Conservation (phyloP, 1,140 invertebrate genomes). For the Globodera ellingtonae region DNA sequence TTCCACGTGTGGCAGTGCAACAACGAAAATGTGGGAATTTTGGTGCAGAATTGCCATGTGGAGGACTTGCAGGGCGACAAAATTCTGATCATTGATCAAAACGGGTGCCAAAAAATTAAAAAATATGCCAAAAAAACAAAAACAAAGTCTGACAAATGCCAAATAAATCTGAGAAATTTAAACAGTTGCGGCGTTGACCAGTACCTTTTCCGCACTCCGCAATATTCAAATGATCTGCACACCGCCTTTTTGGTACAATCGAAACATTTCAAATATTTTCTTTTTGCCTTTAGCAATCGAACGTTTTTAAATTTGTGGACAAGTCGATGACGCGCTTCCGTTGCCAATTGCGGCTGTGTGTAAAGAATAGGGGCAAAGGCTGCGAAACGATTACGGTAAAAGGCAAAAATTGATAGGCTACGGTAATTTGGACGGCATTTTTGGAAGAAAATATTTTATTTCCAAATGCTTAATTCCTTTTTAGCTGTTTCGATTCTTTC, state of each 20-base stretch:
- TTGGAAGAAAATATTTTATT: too few species aligned
- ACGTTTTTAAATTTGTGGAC: slow-evolving; percentile 65
- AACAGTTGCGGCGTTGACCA: slow-evolving; percentile 62
- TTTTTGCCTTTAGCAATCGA: slow-evolving; percentile 59
- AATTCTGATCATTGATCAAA: slow-evolving; percentile 64
- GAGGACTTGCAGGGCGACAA: slow-evolving; percentile 63
- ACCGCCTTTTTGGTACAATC: slow-evolving; percentile 52
- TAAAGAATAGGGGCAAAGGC: slow-evolving; percentile 60
- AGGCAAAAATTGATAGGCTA: too few species aligned
- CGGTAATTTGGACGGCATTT: too few species aligned
- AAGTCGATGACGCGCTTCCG: slow-evolving; percentile 64
- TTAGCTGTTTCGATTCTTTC: too few species aligned
- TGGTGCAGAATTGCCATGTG: slow-evolving; percentile 64
- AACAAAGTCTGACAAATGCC: neutral
- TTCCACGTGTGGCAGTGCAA: slow-evolving; percentile 64
- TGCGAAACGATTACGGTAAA: slow-evolving; percentile 57
- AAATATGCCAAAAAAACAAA: neutral
- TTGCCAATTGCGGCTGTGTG: slow-evolving; percentile 62
- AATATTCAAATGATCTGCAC: slow-evolving; percentile 58
- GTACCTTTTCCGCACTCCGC: slow-evolving; percentile 59
- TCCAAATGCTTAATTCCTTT: too few species aligned
- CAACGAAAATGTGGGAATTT: slow-evolving; percentile 58
- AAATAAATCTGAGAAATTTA: neutral
- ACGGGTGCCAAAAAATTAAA: slow-evolving; percentile 46
- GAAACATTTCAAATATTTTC: neutral